phyloP scores from a whole-genome alignment of 2,888 invertebrate genomes.

The Ormyrus thymus region DNA sequence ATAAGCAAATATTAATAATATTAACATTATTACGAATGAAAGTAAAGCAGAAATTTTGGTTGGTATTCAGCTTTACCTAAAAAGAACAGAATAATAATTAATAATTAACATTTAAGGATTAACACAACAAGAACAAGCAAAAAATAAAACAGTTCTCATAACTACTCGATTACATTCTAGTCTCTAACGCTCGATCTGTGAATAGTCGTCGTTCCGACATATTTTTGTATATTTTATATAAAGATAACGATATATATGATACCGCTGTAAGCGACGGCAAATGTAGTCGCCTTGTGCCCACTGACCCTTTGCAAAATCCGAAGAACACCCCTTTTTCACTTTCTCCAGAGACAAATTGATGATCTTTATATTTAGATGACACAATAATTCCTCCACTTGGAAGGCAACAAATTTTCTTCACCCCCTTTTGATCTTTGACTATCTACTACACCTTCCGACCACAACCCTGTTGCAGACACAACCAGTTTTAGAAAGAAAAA shows the following conservation, averaged over 20 bases:
- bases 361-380: conserved; percentile 40
- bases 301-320: conserved; percentile 41
- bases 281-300: conserved; percentile 62
- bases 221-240: conserved; percentile 75
- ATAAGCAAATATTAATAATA: conserved; percentile 8
- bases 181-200: conserved; percentile 70
- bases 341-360: conserved; percentile 32
- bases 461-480: conserved; percentile 4
- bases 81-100: conserved; percentile 42
- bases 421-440: conserved; percentile 22
- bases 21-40: too few relatives aligned
- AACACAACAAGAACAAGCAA: conserved; percentile 45
- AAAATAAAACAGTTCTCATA: conserved; percentile 55
- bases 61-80: conserved; percentile 21
- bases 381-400: conserved; percentile 23
- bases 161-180: conserved; percentile 56
- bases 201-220: conserved; percentile 74
- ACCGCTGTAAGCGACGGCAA: conserved; percentile 66
- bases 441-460: conserved; percentile 19
- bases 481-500: conserved; percentile 41
- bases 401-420: conserved; percentile 13
- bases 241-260: conserved; percentile 67
- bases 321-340: conserved; percentile 23
- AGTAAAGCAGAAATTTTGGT: not conserved
- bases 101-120: conserved; percentile 51